A percentile compares a stretch with the other conserved stretches of the same genome.
These are phyloP conservation scores for Melanocharis versteri DNA, from an alignment of 2,113 vertebrate genomes.

Conservation along the genomic window DNA sequence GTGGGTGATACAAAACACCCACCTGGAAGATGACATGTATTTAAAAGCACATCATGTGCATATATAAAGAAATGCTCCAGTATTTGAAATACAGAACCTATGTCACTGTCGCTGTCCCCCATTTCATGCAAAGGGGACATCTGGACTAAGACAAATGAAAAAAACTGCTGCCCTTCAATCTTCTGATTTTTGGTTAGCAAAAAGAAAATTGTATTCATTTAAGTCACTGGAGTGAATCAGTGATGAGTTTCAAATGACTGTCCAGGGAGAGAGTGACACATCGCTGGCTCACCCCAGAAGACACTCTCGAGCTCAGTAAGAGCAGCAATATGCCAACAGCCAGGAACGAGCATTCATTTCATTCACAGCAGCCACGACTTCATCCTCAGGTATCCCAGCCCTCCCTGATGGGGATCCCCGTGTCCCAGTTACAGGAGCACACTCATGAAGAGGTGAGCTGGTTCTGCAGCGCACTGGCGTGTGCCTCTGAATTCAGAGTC, in stretches of 20 bases:
- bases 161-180: neutral
- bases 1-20: neutral
- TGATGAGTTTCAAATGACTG: neutral
- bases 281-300: neutral
- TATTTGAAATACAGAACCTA: neutral
- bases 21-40: neutral
- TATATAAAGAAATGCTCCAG: neutral
- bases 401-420: neutral
- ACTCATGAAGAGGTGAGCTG: neutral
- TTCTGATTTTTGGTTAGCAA: neutral
- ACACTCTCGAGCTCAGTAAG: neutral
- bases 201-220: neutral
- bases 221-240: neutral
- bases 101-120: neutral
- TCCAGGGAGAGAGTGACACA: neutral
- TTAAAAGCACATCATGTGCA: accelerated
- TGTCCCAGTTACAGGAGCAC: neutral
- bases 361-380: neutral
- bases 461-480: neutral
- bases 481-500: constrained; percentile 19
- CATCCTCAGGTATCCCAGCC: neutral
- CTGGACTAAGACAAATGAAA: neutral
- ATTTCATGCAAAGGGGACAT: neutral
- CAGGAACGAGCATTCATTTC: neutral
- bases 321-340: neutral